Conservation (phyloP, 2,797 vertebrate species). For the Amniataba percoides region DNA sequence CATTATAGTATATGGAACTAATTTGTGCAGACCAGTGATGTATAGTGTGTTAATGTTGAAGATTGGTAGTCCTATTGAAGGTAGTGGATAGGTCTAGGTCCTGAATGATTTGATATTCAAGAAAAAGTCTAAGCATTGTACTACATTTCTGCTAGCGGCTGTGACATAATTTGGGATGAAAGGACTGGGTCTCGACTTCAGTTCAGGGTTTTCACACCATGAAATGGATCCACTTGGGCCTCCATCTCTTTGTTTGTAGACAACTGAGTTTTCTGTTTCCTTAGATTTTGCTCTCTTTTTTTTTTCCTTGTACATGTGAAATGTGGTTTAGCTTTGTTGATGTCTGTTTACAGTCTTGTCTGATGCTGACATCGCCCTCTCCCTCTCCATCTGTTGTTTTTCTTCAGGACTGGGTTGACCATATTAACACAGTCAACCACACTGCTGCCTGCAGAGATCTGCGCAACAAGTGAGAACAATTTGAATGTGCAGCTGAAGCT, state of each 20-base stretch:
- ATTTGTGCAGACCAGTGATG: constrained; percentile 4
- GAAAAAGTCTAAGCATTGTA: not conserved
- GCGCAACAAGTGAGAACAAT: constrained; percentile 90
- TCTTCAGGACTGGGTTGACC: constrained; percentile 91
- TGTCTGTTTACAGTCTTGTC: not conserved
- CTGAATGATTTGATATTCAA: not conserved
- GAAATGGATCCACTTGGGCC: not conserved
- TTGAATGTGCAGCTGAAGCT: not conserved
- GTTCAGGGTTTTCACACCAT: not conserved
- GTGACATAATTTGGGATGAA: not conserved
- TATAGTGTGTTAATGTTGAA: not conserved
- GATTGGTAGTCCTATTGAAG: not conserved
- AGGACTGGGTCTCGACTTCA: not conserved
- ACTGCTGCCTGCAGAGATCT: constrained; percentile 92
- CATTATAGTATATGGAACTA: not conserved
- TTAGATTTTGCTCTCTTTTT: not conserved
- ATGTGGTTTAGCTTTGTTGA: not conserved
- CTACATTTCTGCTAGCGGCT: not conserved
- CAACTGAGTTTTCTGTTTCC: too few species aligned
- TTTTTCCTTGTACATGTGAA: not conserved
- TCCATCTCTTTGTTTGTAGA: not conserved
- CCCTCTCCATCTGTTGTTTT: constrained; percentile 35
- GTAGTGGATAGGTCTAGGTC: not conserved
- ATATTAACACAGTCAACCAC: constrained; percentile 91
- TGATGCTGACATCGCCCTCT: constrained; percentile 20